Base-by-base conservation (phyloP, 2,797 vertebrate species). In the Paedocypris micromegethes region DNA sequence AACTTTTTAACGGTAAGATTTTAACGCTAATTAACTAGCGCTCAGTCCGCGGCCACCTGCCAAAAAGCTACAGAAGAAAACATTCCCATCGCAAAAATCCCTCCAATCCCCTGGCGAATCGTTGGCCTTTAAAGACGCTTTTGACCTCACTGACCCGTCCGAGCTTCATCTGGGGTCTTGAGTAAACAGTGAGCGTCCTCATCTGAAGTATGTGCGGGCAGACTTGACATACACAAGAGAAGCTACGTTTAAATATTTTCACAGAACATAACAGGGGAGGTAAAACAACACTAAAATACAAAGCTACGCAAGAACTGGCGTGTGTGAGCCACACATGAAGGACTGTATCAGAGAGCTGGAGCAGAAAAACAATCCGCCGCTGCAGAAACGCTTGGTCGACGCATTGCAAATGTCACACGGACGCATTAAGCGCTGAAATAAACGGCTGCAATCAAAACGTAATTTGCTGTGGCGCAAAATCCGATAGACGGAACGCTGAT, bases 41-140 rank as follows among this genome's bases (percentile, higher is more conserved):
- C 3, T 37, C 58, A 49, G 71, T 50, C 72, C 57, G 60, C 49
- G 41, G 44, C 47, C 63, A 74, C 72, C 69, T 70, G 64, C 54
- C 54, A 72, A 52, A 72, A 61, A 64, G 9, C 52, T 51, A 56
- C 42, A 63, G 65, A 76, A 3, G 53, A 64, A 67, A 71, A 76
- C 49, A 57, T 5, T 8, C n/a, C 48, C 48, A 78, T 73, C 53
- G 74, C 65, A 54, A 39, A 23, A 59, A 66, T 54, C 9, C 5
- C 51, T 60, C 69, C 3, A 68, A 66, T 72, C 56, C 62, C 72
- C 69, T 42, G 66, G 5, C 60, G 55, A 60, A 47, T 43, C 45
- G 49, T 46, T 47, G 42, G 39, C 45, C 7, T 72, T 69, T 50
- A 76, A 68, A 72, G 53, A 5, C 53, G 41, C 70, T 72, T 71